Conservation (phyloP, 2,888 invertebrate species). For the Poecilus cupreus region DNA sequence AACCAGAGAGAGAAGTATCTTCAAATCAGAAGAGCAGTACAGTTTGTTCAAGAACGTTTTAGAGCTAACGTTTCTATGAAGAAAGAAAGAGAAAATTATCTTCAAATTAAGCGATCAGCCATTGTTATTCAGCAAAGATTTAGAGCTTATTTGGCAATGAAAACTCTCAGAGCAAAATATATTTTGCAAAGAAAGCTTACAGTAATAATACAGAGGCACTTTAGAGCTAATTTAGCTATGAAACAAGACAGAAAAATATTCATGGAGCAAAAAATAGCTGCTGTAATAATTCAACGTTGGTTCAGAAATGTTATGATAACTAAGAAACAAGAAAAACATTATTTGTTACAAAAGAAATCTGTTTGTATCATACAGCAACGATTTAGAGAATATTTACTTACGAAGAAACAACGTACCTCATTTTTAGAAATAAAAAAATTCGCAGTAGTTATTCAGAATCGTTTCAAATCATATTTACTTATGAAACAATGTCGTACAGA, state of each 20-base stretch:
- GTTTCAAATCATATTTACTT: slow-evolving; percentile 68
- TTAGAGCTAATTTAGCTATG: slow-evolving; percentile 66
- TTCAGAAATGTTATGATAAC: slow-evolving; percentile 63
- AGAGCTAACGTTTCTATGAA: slow-evolving; percentile 69
- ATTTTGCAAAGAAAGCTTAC: slow-evolving; percentile 64
- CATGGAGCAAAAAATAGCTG: slow-evolving; percentile 62
- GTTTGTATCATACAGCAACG: slow-evolving; percentile 71
- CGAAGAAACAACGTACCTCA: slow-evolving; percentile 66
- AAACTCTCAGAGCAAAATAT: slow-evolving; percentile 63
- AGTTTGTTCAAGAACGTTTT: slow-evolving; percentile 72
- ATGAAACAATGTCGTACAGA: slow-evolving; percentile 68
- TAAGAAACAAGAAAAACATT: slow-evolving; percentile 63
- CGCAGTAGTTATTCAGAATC: slow-evolving; percentile 68
- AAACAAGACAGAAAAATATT: slow-evolving; percentile 64
- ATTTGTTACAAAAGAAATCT: slow-evolving; percentile 57
- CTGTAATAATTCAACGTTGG: slow-evolving; percentile 62
- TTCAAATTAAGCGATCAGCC: slow-evolving; percentile 62
- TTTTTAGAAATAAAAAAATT: slow-evolving; percentile 69
- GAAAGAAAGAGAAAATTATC: slow-evolving; percentile 62
- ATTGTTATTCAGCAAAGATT: slow-evolving; percentile 67
- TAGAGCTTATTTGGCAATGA: slow-evolving; percentile 66
- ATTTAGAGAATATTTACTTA: slow-evolving; percentile 65
- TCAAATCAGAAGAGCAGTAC: slow-evolving; percentile 67
- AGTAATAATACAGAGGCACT: slow-evolving; percentile 72
- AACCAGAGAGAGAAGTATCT: slow-evolving; percentile 65